Evolutionary conservation across 2,888 invertebrate species (phyloP).

Genomic region (Ischnura elegans): DNA sequence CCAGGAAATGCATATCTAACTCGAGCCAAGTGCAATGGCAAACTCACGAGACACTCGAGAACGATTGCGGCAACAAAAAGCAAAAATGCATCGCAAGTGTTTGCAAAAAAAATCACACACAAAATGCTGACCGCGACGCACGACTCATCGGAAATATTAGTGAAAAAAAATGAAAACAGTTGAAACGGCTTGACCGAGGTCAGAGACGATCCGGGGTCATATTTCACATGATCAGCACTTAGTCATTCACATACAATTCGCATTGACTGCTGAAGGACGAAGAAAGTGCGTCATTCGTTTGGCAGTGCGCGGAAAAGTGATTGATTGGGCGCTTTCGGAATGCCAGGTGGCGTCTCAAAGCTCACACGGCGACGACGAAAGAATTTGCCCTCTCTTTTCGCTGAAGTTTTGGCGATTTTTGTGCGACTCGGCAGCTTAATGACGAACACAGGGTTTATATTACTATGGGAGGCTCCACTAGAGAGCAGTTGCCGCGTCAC

Average conservation of each 20-base stretch:
- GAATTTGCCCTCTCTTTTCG: too few species aligned
- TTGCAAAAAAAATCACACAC: neutral
- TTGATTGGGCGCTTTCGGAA: neutral
- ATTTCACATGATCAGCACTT: neutral
- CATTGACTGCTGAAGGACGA: neutral
- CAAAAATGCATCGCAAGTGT: neutral
- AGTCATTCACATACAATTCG: neutral
- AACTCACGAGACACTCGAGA: too few species aligned
- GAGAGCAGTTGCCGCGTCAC: too few species aligned
- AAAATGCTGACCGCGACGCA: neutral
- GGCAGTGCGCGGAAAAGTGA: neutral
- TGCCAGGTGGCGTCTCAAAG: neutral
- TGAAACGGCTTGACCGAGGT: neutral
- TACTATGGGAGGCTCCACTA: too few species aligned
- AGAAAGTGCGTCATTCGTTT: neutral
- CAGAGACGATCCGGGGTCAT: neutral
- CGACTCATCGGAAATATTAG: neutral
- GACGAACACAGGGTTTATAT: too few species aligned
- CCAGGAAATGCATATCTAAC: too few species aligned
- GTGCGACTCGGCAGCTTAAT: too few species aligned
- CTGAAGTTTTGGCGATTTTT: too few species aligned
- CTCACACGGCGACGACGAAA: too few species aligned
- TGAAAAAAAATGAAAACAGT: neutral
- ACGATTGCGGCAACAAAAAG: neutral
- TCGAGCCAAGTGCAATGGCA: too few species aligned